Evolutionary conservation across 2,113 vertebrate species (phyloP).

Genomic region (Cyphomyrus discorhynchus): DNA sequence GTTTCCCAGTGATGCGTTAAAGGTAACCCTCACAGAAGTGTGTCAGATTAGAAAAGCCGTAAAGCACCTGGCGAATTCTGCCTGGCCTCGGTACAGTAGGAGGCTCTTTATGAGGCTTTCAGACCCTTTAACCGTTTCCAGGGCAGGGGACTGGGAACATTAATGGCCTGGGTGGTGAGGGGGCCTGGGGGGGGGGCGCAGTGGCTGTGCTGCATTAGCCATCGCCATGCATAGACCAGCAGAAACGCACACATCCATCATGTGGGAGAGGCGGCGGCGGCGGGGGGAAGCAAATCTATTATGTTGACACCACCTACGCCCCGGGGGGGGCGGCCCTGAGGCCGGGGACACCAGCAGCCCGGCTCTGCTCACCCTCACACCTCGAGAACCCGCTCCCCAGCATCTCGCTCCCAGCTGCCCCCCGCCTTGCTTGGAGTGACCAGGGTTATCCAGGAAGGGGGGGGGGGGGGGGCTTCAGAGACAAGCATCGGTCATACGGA

Average conservation of each 20-base stretch:
- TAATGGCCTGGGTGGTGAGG: slow-evolving; percentile 5
- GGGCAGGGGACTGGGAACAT: slow-evolving; percentile 30
- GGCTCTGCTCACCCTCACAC: background rate
- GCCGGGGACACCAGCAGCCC: background rate
- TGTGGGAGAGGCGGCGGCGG: slow-evolving; percentile 37
- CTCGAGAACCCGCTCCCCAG: background rate
- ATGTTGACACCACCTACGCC: slow-evolving; percentile 35
- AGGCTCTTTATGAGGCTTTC: slow-evolving; percentile 50
- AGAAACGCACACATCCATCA: slow-evolving; percentile 57
- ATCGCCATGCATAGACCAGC: slow-evolving; percentile 43
- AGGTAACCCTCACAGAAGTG: slow-evolving; percentile 38
- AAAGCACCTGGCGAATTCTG: slow-evolving; percentile 19
- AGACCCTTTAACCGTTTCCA: slow-evolving; percentile 35
- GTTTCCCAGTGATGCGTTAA: slow-evolving; percentile 48
- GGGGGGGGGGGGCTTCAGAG: slow-evolving; percentile 1
- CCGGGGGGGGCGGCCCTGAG: background rate
- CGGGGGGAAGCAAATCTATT: slow-evolving; percentile 45
- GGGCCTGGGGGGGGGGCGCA: background rate
- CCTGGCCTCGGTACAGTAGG: slow-evolving; percentile 25
- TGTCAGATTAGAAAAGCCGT: slow-evolving; percentile 18
- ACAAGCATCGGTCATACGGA: slow-evolving; percentile 43
- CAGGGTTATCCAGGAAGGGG: slow-evolving; percentile 35
- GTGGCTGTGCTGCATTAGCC: slow-evolving; percentile 44
- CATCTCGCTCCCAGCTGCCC: background rate
- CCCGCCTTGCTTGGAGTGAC: slow-evolving; percentile 32